Percentiles rank a stretch among this genome's conserved stretches.
phyloP scores from a whole-genome alignment of 2,888 invertebrate genomes.

The Chloromyia formosa region DNA sequence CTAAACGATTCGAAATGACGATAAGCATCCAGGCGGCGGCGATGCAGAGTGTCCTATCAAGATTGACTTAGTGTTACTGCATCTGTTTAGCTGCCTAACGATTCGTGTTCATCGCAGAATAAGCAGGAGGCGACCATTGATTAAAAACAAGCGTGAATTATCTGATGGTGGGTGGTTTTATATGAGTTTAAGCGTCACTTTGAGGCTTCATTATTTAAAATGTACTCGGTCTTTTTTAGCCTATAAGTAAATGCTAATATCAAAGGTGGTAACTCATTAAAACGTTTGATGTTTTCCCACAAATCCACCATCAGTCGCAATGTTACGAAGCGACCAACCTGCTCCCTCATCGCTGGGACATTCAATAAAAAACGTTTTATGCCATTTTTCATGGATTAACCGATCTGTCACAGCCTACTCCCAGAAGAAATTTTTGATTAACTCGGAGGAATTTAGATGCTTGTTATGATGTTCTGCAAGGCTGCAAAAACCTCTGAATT shows the following conservation, averaged over 20 bases:
- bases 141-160: too few relatives aligned
- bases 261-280: constrained; percentile 6
- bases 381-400: constrained; percentile 37
- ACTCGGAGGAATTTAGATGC: constrained; percentile 26
- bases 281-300: background rate
- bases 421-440: constrained; percentile 32
- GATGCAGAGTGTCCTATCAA: background rate
- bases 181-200: too few relatives aligned
- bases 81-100: background rate
- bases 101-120: too few relatives aligned
- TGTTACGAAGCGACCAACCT: background rate
- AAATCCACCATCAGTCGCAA: background rate
- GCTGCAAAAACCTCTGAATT: background rate
- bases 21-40: background rate
- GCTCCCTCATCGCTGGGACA: background rate
- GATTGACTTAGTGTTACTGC: background rate
- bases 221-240: background rate
- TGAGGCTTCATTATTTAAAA: too few relatives aligned
- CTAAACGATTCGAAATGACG: constrained; percentile 22
- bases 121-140: too few relatives aligned
- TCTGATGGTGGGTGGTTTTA: too few relatives aligned
- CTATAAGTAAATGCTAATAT: background rate
- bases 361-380: constrained; percentile 33
- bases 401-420: constrained; percentile 29
- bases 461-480: constrained; percentile 28